Conservation (phyloP, 2,113 vertebrate genomes). For the Ceuthmochares aereus region DNA sequence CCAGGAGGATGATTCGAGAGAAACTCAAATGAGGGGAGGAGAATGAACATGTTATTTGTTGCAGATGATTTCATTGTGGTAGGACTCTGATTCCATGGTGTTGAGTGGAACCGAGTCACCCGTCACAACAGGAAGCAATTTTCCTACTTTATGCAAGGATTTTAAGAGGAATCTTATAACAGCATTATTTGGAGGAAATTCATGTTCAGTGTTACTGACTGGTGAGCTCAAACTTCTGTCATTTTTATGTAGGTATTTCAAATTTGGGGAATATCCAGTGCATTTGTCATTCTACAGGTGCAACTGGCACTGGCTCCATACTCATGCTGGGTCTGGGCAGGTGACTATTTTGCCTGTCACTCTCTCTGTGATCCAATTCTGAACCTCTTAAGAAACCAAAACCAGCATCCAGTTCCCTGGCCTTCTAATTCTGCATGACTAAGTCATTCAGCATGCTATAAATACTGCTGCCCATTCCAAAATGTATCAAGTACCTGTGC, state of each 20-base stretch:
- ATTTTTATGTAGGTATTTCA: not conserved
- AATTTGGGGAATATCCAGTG: not conserved
- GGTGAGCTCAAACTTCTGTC: not conserved
- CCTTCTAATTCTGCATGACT: not conserved
- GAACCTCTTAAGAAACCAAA: not conserved
- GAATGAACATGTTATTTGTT: not conserved
- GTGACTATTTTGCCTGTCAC: not conserved
- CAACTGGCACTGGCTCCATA: not conserved
- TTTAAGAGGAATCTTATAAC: not conserved
- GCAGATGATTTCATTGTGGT: not conserved
- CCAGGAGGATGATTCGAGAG: not conserved
- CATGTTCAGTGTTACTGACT: not conserved
- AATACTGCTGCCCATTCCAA: not conserved
- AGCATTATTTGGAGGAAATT: not conserved
- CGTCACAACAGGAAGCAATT: not conserved
- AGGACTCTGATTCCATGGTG: not conserved
- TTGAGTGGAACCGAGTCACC: not conserved
- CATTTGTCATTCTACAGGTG: not conserved
- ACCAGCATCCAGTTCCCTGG: not conserved
- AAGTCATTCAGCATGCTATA: not conserved
- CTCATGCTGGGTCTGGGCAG: not conserved
- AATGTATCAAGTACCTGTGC: not conserved
- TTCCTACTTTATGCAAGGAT: not conserved
- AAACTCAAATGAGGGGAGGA: not conserved
- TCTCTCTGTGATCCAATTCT: not conserved